Conservation (phyloP, 2,888 invertebrate genomes). For the Deilephila porcellus region DNA sequence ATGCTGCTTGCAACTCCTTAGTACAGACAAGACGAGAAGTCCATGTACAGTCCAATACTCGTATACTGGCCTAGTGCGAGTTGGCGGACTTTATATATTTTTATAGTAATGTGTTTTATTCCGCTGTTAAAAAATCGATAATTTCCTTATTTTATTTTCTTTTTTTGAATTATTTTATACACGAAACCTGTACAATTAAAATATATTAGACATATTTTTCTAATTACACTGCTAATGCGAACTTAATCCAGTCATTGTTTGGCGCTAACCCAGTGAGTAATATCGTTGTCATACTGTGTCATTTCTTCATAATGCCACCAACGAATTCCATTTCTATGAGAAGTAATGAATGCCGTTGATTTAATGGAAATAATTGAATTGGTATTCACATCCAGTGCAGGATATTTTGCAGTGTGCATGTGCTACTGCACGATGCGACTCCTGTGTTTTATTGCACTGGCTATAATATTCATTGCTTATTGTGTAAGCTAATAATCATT, state of each 20-base stretch:
- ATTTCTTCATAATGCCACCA: neutral
- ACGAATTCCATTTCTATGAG: conserved; percentile 16
- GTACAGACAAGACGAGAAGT: too few relatives aligned
- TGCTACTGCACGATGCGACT: neutral
- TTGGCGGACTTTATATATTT: neutral
- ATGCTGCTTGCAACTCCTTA: too few relatives aligned
- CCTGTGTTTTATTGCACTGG: neutral
- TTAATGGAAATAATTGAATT: conserved; percentile 23
- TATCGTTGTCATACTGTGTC: neutral
- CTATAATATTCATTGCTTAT: neutral
- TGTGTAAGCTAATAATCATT: neutral
- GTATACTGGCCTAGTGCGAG: too few relatives aligned
- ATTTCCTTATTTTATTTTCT: too few relatives aligned
- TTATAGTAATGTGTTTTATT: neutral
- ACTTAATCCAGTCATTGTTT: too few relatives aligned
- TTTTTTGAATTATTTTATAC: too few relatives aligned
- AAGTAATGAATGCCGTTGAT: neutral
- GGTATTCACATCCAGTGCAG: conserved; percentile 4
- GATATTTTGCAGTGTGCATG: conserved; percentile 6
- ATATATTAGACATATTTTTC: too few relatives aligned
- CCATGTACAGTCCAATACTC: too few relatives aligned
- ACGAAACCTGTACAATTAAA: too few relatives aligned
- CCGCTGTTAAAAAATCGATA: too few relatives aligned
- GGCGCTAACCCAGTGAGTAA: neutral
- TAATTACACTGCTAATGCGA: too few relatives aligned